Percentiles rank a stretch among this genome's conserved stretches.
Evolutionary conservation across 2,113 vertebrate genomes (phyloP).

Genomic region (Spea multiplicata): DNA sequence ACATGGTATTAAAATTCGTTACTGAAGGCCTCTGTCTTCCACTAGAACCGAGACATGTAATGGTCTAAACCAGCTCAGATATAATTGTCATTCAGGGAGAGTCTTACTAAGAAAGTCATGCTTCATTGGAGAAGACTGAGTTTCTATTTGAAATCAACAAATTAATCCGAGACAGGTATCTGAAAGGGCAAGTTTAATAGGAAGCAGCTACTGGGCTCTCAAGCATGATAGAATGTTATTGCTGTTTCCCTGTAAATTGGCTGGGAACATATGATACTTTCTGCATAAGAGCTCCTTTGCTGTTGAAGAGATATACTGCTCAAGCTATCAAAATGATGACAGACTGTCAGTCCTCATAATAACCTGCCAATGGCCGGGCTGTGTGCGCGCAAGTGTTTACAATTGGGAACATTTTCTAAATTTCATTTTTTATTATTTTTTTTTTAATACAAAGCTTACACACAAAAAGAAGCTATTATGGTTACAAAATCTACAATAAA

Average conservation of each 20-base stretch:
- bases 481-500: slow-evolving; percentile 60
- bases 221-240: slow-evolving; percentile 95
- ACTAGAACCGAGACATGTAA: slow-evolving; percentile 75
- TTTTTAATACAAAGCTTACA: slow-evolving; percentile 52
- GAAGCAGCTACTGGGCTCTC: slow-evolving; percentile 89
- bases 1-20: slow-evolving; percentile 83
- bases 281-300: slow-evolving; percentile 87
- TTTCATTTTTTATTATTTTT: too few species aligned
- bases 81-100: slow-evolving; percentile 94
- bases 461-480: slow-evolving; percentile 59
- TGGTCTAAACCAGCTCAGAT: slow-evolving; percentile 77
- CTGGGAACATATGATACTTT: slow-evolving; percentile 81
- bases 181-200: slow-evolving; percentile 94
- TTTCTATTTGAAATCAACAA: slow-evolving; percentile 97
- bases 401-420: slow-evolving; percentile 70
- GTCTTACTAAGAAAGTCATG: slow-evolving; percentile 85
- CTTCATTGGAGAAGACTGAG: slow-evolving; percentile 90
- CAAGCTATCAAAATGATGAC: slow-evolving; percentile 88
- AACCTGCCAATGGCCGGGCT: slow-evolving; percentile 75
- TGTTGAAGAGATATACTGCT: slow-evolving; percentile 88
- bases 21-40: slow-evolving; percentile 78
- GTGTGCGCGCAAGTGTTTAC: slow-evolving; percentile 63
- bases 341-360: slow-evolving; percentile 91
- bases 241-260: slow-evolving; percentile 93
- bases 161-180: slow-evolving; percentile 89